Conservation (phyloP, 1,140 invertebrate genomes). For the Sycobia sp. region DNA sequence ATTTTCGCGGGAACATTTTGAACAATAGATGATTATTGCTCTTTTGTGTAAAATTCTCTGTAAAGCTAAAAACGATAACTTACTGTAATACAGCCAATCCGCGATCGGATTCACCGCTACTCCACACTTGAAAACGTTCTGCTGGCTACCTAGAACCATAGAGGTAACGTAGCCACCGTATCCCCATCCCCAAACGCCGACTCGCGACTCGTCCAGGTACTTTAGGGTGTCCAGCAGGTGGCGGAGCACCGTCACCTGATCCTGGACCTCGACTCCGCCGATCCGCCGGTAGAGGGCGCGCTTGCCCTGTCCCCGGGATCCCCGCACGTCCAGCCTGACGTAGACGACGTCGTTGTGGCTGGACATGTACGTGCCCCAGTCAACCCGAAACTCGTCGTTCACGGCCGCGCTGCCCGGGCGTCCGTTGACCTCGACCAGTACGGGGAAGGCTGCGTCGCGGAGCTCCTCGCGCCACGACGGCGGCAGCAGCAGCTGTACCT, state of each 20-base stretch:
- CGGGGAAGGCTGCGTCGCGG: conserved; percentile 81
- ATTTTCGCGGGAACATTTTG: too few species aligned
- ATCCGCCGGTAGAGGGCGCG: conserved; percentile 78
- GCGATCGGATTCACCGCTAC: conserved; percentile 92
- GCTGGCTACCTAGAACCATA: conserved; percentile 84
- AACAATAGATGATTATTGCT: too few species aligned
- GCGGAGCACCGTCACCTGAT: conserved; percentile 85
- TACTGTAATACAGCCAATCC: conserved; percentile 94
- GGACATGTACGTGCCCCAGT: conserved; percentile 93
- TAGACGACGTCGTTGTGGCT: conserved; percentile 90
- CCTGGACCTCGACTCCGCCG: conserved; percentile 85
- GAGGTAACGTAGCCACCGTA: conserved; percentile 92
- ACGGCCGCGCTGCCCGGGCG: conserved; percentile 87
- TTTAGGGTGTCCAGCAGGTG: conserved; percentile 80
- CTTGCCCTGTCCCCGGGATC: conserved; percentile 81
- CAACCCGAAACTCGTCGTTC: conserved; percentile 81
- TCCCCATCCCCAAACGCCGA: conserved; percentile 96
- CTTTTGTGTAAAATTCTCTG: too few species aligned
- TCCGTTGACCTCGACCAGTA: conserved; percentile 87
- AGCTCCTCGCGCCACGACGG: conserved; percentile 84
- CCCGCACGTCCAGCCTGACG: conserved; percentile 85
- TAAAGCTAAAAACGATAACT: too few species aligned
- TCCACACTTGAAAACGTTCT: conserved; percentile 87
- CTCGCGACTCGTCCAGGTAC: conserved; percentile 84
- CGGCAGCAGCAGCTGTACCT: conserved; percentile 79